Evolutionary conservation across 2,113 vertebrate species (phyloP).

Genomic region (Malurus alboscapulatus): DNA sequence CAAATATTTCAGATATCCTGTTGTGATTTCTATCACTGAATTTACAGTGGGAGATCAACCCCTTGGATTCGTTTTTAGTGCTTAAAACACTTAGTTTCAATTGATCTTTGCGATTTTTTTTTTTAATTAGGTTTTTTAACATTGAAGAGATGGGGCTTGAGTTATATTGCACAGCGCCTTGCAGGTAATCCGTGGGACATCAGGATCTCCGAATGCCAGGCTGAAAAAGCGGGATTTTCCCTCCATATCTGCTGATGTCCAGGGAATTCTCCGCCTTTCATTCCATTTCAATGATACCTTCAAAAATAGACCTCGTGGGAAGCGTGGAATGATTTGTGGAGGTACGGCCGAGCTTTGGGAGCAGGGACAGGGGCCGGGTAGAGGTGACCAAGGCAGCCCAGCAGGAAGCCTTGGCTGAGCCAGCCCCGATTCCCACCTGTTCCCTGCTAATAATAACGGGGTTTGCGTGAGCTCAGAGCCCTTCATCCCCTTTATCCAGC

Average conservation of each 20-base stretch:
- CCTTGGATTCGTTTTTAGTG: not conserved
- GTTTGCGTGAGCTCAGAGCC: not conserved
- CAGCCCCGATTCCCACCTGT: constrained; percentile 45
- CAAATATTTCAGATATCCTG: not conserved
- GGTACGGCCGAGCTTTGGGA: not conserved
- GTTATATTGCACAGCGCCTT: not conserved
- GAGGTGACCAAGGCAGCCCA: not conserved
- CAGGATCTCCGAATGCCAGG: not conserved
- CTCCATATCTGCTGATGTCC: not conserved
- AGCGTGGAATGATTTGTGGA: not conserved
- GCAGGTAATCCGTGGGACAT: not conserved
- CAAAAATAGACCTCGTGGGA: not conserved
- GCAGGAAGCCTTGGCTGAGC: constrained; percentile 29
- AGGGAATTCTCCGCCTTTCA: not conserved
- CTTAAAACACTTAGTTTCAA: not conserved
- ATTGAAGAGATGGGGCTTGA: not conserved
- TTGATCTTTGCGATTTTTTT: not conserved
- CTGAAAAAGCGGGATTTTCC: not conserved
- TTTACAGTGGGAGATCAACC: not conserved
- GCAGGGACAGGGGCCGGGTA: not conserved
- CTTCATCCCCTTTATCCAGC: constrained; percentile 1
- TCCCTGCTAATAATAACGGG: constrained; percentile 29
- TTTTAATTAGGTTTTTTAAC: not conserved
- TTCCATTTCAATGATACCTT: not conserved
- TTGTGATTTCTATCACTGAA: not conserved